Evolutionary conservation across 2,113 vertebrate species (phyloP).

Genomic region (Ctenomys sociabilis): DNA sequence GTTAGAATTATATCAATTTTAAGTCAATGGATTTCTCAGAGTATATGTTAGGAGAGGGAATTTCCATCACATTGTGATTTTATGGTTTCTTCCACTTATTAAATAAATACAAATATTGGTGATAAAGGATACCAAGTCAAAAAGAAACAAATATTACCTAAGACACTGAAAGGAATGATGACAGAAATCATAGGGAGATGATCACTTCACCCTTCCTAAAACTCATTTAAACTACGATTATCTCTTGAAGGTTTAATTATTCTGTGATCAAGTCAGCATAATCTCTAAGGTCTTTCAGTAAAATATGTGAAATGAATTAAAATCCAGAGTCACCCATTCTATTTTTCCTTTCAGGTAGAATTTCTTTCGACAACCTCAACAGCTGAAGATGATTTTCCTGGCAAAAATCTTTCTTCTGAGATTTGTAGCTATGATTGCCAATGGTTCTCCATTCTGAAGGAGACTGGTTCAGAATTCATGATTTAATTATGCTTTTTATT

Average conservation of each 20-base stretch:
- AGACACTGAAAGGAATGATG: not conserved
- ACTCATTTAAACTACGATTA: not conserved
- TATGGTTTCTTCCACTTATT: not conserved
- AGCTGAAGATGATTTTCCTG: not conserved
- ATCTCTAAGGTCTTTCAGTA: not conserved
- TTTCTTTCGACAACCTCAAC: not conserved
- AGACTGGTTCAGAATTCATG: not conserved
- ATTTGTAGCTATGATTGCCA: not conserved
- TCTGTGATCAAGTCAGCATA: not conserved
- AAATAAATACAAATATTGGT: not conserved
- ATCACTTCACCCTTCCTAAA: not conserved
- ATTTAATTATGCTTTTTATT: not conserved
- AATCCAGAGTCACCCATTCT: not conserved
- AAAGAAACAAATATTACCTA: not conserved
- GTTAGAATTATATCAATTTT: not conserved
- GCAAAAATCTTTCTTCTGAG: not conserved
- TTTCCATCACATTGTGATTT: not conserved
- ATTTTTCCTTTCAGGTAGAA: not conserved
- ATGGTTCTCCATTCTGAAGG: not conserved
- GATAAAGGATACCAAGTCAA: not conserved
- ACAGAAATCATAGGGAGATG: not conserved
- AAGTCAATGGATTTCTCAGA: not conserved
- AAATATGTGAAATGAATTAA: not conserved
- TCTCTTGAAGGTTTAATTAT: not conserved
- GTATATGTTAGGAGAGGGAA: not conserved